A percentile compares a stretch with the other conserved stretches of the same genome.
Conservation (phyloP, 2,888 invertebrate genomes). For the Meandrusa payeni region DNA sequence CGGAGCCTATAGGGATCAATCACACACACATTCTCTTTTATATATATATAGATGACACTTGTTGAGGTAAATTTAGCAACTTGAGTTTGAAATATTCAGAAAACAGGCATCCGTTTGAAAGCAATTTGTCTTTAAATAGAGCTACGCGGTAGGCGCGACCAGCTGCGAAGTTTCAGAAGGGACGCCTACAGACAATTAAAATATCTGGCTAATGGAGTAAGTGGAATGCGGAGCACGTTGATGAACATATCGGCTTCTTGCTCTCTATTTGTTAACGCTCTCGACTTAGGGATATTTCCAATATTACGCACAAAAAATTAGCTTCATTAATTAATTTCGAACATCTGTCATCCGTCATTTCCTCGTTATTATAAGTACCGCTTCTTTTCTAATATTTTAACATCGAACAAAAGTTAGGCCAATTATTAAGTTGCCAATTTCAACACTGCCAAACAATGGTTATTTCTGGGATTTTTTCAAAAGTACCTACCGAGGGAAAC, state of each 20-base stretch:
- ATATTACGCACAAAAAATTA: constrained; percentile 43
- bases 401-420: constrained; percentile 18
- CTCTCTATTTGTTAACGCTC: constrained; percentile 56
- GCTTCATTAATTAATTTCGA: constrained; percentile 50
- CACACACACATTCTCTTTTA: too few relatives aligned
- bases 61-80: neutral
- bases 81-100: constrained; percentile 35
- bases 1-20: too few relatives aligned
- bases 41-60: too few relatives aligned
- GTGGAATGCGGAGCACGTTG: constrained; percentile 70
- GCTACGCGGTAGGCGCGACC: constrained; percentile 62
- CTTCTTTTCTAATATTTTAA: constrained; percentile 24
- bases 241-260: constrained; percentile 71
- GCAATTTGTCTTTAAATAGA: constrained; percentile 77
- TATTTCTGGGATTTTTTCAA: constrained; percentile 16
- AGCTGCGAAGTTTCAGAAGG: constrained; percentile 71
- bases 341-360: constrained; percentile 41
- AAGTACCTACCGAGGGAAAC: constrained; percentile 28
- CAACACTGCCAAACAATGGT: constrained; percentile 23
- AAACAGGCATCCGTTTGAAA: constrained; percentile 62
- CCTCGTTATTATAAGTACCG: constrained; percentile 33
- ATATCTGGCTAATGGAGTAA: constrained; percentile 77
- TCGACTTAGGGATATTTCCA: constrained; percentile 32
- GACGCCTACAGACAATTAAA: constrained; percentile 70
- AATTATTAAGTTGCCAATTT: constrained; percentile 28